A percentile compares a stretch with the other conserved stretches of the same genome.
These are phyloP conservation scores for Cyphomyrmex costatus DNA, from an alignment of 1,140 invertebrate genomes.

Conservation along the genomic window DNA sequence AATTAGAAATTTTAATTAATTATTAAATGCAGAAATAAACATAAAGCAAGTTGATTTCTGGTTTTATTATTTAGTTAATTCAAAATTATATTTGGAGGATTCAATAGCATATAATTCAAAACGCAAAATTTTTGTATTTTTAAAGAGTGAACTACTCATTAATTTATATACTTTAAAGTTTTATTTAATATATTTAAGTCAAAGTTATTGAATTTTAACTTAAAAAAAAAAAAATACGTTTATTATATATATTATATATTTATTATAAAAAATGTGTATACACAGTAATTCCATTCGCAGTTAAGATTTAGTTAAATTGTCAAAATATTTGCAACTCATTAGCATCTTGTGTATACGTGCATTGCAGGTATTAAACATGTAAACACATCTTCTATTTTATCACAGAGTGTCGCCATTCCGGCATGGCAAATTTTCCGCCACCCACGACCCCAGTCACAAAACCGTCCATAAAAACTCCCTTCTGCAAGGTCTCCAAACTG, in stretches of 20 bases:
- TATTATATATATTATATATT: no score
- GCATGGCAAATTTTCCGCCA: constrained; percentile 81
- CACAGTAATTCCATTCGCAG: not conserved
- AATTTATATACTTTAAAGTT: not conserved
- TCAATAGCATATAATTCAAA: not conserved
- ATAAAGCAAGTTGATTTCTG: not conserved
- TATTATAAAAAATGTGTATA: not conserved
- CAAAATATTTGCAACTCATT: constrained; percentile 8
- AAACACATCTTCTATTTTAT: constrained; percentile 63
- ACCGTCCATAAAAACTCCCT: constrained; percentile 82
- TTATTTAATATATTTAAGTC: not conserved
- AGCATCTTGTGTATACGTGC: not conserved
- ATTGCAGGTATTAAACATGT: constrained; percentile 36
- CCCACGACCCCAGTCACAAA: constrained; percentile 81
- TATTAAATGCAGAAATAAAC: not conserved
- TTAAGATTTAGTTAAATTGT: not conserved
- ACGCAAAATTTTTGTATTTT: not conserved
- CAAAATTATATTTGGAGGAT: not conserved
- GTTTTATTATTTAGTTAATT: not conserved
- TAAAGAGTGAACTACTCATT: not conserved
- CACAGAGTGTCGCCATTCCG: constrained; percentile 84
- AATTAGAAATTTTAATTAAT: not conserved
- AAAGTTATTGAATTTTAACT: not conserved
- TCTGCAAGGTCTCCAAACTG: constrained; percentile 84
- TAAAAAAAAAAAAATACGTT: not conserved